phyloP scores from a whole-genome alignment of 2,888 invertebrate species.

The Parthenolecanium corni region DNA sequence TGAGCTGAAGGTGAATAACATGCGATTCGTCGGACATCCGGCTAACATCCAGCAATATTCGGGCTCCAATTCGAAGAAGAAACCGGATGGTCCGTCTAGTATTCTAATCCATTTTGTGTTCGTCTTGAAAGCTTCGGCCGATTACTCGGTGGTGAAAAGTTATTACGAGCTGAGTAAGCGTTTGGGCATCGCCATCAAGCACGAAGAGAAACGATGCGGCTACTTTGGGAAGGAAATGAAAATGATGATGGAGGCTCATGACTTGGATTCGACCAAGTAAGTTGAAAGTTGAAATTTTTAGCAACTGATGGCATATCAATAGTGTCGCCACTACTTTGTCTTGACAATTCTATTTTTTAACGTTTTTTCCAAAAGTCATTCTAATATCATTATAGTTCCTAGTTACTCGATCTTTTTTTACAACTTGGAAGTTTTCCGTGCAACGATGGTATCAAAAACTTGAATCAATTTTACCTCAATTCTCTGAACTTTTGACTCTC shows the following conservation, averaged over 20 bases:
- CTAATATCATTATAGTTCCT: too few relatives aligned
- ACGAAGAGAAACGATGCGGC: conserved; percentile 81
- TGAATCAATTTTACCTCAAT: too few relatives aligned
- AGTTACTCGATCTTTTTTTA: too few relatives aligned
- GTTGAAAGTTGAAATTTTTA: conserved; percentile 15
- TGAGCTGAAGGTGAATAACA: conserved; percentile 90
- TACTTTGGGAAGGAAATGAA: conserved; percentile 82
- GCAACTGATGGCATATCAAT: too few relatives aligned
- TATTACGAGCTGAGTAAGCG: conserved; percentile 87
- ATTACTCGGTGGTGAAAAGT: conserved; percentile 83
- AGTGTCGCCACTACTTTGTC: too few relatives aligned
- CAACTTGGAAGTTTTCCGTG: too few relatives aligned
- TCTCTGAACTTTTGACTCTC: too few relatives aligned
- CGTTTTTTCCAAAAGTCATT: too few relatives aligned
- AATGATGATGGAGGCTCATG: conserved; percentile 60
- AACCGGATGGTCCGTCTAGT: conserved; percentile 42
- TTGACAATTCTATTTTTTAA: too few relatives aligned
- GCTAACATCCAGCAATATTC: conserved; percentile 50
- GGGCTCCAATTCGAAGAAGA: conserved; percentile 39
- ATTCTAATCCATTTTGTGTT: conserved; percentile 81
- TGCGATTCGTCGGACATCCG: conserved; percentile 89
- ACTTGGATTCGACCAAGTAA: conserved; percentile 46
- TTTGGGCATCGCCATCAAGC: conserved; percentile 71
- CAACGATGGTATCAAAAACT: too few relatives aligned
- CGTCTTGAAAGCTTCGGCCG: conserved; percentile 78